Conservation (phyloP, 2,113 vertebrate genomes). For the Eclectus roratus region DNA sequence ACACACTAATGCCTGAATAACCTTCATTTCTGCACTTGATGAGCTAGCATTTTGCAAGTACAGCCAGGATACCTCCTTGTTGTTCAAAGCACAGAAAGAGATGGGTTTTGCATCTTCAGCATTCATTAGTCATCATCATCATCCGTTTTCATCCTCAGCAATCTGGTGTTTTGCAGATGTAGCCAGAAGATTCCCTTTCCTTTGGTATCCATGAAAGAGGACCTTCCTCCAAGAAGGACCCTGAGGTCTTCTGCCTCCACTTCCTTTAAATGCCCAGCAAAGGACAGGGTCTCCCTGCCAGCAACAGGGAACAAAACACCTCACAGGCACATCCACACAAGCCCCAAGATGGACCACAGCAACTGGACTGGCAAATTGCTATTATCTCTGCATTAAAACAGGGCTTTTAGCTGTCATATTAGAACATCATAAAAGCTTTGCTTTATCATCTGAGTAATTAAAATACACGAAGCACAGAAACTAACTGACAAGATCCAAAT, state of each 20-base stretch:
- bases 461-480: not conserved
- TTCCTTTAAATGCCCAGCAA: not conserved
- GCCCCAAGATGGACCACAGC: not conserved
- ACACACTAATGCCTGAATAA: not conserved
- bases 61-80: not conserved
- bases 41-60: not conserved
- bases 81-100: not conserved
- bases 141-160: not conserved
- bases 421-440: not conserved
- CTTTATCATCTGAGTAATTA: not conserved
- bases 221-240: not conserved
- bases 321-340: fast-evolving
- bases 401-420: not conserved
- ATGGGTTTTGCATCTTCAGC: not conserved
- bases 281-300: not conserved
- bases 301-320: not conserved
- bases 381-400: not conserved
- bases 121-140: not conserved
- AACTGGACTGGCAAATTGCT: not conserved
- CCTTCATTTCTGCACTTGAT: not conserved
- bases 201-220: not conserved
- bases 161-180: not conserved
- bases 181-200: not conserved
- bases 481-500: not conserved
- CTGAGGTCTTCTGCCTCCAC: not conserved